Evolutionary conservation across 53 echinoderm and acorn worm species (phyloP).

Genomic region (Henricia sp.): DNA sequence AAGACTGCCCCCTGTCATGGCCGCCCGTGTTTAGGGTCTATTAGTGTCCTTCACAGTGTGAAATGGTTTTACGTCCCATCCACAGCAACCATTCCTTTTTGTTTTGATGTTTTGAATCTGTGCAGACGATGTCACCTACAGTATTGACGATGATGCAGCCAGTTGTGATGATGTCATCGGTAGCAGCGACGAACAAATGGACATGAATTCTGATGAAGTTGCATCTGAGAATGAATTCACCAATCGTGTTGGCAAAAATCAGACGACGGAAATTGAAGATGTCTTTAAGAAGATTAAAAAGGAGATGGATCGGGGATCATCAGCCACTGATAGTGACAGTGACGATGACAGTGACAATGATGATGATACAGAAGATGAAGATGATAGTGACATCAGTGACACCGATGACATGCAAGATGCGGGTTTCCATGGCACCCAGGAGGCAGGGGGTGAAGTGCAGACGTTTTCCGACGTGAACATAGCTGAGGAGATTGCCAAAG

Average conservation of each 20-base stretch:
- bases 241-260: neutral
- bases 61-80: no score
- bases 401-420: slow-evolving; percentile 37
- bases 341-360: slow-evolving; percentile 34
- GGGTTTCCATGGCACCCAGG: slow-evolving; percentile 13
- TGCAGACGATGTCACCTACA: neutral
- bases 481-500: slow-evolving; percentile 77
- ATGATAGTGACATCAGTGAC: slow-evolving; percentile 30
- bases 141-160: neutral
- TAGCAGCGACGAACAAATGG: neutral
- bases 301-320: slow-evolving; percentile 37
- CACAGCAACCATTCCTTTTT: no score
- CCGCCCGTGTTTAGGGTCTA: no score
- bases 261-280: neutral
- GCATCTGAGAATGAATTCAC: slow-evolving; percentile 34
- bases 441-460: slow-evolving; percentile 6
- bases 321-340: slow-evolving; percentile 10
- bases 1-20: no score
- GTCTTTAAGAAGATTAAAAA: slow-evolving; percentile 15
- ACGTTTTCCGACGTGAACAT: slow-evolving; percentile 66
- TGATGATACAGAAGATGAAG: slow-evolving; percentile 54
- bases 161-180: neutral
- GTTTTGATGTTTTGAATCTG: no score
- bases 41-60: no score
- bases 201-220: neutral